Evolutionary conservation across 2,888 invertebrate species (phyloP), one percentile per base, ranked within the genome.

Genomic region (Drosophila emarginata): DNA sequence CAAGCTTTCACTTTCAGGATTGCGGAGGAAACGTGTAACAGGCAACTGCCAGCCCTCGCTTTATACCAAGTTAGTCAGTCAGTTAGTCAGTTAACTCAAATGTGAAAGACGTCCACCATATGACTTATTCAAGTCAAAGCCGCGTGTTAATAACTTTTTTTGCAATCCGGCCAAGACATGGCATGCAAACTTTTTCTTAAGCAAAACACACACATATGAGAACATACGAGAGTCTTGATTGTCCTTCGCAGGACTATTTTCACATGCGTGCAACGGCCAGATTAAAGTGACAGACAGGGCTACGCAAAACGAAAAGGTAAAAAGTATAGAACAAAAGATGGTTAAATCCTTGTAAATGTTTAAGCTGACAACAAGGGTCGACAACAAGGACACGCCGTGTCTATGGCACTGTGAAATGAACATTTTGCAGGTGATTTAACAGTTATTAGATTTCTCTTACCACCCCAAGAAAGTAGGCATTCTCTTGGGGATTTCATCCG

Each of bases 361-460:
- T 87, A 84, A 89, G 84, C 77, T 83, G 89, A 82, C 84, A 85
- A 86, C 78, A 78, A 73, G 74, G 52, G 21, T 37, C 39, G 39
- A 18, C 45, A 32, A 9, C 77, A 83, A 74, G 77, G 82, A 84
- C 68, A 60, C 57, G 23, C 52, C 78, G 88, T 85, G 89, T 76
- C 89, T 89, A 85, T 76, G 58, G 80, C 77, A 71, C 85, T 85
- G 85, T 85, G 85, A 85, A 85, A 85, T 85, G 88, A 85, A 89
- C 89, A 89, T 88, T 88, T 85, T 83, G 85, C 85, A 85, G 85
- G 85, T 85, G 88, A 85, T 85, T 85, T 89, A 88, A 86, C 85
- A 80, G 85, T 85, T 85, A 85, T 89, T 88, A 85, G 87, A 80
- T 84, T 84, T 76, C 63, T 52, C 62, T 36, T 7, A 21, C 15